Conservation (phyloP, 2,797 vertebrate species). For the Odontamblyopus rebecca region DNA sequence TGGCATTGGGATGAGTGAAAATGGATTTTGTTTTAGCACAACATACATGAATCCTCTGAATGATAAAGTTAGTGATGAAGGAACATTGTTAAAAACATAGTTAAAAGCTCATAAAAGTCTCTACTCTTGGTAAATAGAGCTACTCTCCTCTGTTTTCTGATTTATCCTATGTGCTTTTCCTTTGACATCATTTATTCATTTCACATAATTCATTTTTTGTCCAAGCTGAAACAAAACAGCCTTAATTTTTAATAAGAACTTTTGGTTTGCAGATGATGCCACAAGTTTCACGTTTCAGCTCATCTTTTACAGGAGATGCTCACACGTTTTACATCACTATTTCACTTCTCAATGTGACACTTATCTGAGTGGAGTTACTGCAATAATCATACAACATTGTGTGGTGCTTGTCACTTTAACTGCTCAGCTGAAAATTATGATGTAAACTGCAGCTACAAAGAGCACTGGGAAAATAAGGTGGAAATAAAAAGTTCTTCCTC, state of each 20-base stretch:
- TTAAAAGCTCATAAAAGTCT: too few species aligned
- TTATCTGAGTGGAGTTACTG: background rate
- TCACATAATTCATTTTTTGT: background rate
- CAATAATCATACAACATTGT: background rate
- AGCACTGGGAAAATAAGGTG: too few species aligned
- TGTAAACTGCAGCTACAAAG: background rate
- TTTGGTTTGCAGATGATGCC: slow-evolving; percentile 5
- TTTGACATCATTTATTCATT: background rate
- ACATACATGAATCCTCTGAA: too few species aligned
- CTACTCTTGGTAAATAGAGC: too few species aligned
- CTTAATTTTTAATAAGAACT: background rate
- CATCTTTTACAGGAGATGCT: background rate
- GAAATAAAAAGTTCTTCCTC: too few species aligned
- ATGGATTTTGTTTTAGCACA: too few species aligned
- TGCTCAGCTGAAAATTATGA: background rate
- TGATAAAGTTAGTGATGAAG: too few species aligned
- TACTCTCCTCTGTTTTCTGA: too few species aligned
- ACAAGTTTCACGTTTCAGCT: slow-evolving; percentile 4
- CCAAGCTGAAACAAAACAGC: background rate
- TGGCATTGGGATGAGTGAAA: too few species aligned
- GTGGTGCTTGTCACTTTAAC: slow-evolving; percentile 2
- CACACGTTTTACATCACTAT: slow-evolving; percentile 13
- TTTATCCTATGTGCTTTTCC: background rate
- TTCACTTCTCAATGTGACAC: background rate
- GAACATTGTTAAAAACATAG: too few species aligned